phyloP scores from a whole-genome alignment of 2,113 vertebrate genomes.

The Siniperca chuatsi region DNA sequence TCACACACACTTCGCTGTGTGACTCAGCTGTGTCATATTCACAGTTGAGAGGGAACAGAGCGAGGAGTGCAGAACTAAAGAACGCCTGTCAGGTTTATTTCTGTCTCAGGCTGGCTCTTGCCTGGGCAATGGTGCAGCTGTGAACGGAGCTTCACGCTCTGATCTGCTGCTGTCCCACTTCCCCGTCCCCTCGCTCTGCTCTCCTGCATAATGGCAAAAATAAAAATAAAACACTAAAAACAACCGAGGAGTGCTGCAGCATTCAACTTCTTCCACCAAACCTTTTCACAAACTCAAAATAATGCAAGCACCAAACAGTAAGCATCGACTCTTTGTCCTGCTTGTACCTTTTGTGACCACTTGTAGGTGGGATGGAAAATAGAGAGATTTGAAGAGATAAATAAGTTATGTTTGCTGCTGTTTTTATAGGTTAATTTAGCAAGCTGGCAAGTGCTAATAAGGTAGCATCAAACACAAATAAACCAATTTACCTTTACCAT shows the following conservation, averaged over 20 bases:
- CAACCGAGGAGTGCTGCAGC: neutral
- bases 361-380: too few relatives aligned
- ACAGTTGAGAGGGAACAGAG: slow-evolving; percentile 64
- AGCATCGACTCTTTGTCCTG: neutral
- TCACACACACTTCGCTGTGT: slow-evolving; percentile 6
- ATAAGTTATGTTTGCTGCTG: neutral
- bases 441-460: neutral
- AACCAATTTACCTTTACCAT: too few relatives aligned
- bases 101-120: slow-evolving; percentile 25
- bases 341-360: neutral
- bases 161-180: slow-evolving; percentile 60
- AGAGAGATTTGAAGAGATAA: neutral
- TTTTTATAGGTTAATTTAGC: neutral
- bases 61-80: slow-evolving; percentile 60
- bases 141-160: slow-evolving; percentile 48
- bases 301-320: neutral
- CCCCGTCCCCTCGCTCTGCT: neutral
- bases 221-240: neutral
- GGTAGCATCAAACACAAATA: neutral
- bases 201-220: neutral
- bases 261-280: neutral
- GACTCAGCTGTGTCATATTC: slow-evolving; percentile 70
- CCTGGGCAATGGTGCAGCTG: slow-evolving; percentile 2
- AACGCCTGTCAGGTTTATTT: slow-evolving; percentile 69
- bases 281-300: neutral